Evolutionary conservation across 35 echinoderm and acorn worm species (phyloP).

Genomic region (Holothuria glaberrima): DNA sequence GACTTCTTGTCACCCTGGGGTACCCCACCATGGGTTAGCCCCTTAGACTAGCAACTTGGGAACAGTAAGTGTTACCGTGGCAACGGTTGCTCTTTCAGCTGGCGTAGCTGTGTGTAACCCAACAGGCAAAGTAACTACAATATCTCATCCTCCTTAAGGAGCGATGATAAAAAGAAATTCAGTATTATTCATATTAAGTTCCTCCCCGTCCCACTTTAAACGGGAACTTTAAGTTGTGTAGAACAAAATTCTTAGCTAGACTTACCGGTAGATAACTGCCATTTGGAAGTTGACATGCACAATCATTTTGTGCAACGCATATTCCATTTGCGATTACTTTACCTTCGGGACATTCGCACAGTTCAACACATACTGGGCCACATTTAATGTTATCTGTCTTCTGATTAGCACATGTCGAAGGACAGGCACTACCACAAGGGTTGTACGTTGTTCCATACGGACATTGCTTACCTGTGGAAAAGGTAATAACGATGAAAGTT

Average conservation of each 20-base stretch:
- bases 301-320: neutral
- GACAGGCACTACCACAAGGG: neutral
- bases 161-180: no score
- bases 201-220: no score
- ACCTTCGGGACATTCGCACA: neutral
- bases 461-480: neutral
- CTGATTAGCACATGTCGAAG: neutral
- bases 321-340: neutral
- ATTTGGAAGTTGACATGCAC: neutral
- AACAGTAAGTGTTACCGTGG: no score
- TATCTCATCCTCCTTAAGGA: no score
- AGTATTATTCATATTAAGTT: no score
- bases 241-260: neutral
- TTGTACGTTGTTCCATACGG: neutral
- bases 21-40: no score
- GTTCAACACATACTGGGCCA: neutral
- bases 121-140: no score
- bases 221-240: neutral
- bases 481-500: no score
- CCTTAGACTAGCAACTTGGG: no score
- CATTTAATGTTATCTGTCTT: neutral
- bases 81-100: no score
- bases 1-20: no score
- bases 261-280: constrained; percentile 1
- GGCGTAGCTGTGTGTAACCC: no score